Evolutionary conservation across 2,113 vertebrate genomes (phyloP), one percentile per base, ranked within the genome.

Genomic region (Lamprotornis superbus): DNA sequence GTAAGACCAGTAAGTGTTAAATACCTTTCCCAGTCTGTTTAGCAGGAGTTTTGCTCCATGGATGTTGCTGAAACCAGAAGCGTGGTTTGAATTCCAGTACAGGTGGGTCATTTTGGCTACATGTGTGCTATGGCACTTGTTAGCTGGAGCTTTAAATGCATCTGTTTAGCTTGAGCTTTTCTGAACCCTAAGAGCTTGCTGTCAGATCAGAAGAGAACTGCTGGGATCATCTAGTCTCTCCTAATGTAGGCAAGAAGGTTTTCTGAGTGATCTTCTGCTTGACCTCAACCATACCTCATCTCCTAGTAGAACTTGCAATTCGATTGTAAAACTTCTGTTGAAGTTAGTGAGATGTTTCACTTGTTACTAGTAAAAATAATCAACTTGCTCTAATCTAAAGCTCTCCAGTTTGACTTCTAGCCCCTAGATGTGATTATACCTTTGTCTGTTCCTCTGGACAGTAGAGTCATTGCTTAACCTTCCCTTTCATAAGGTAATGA

Each of bases 391-490:
- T 71, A 60, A 28, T 59, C 22, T 79, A 56, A 79, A 63, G 31
- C 52, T 85, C 15, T 37, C 23, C 52, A 65, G 24, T 63, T 89
- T 83, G 50, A 85, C 75, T 46, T 88, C 25, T 40, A 55, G 30
- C 57, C 27, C 57, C 19, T 64, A 47, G 52, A 71, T 79, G 33
- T 33, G 74, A 70, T 90, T 91, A 40, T 78, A 44, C 69, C 11
- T 94, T 88, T 94, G 82, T 85, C 74, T 76, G 8, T 85, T 85
- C 28, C 80, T 87, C 61, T 87, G 78, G 67, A 76, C 53, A 83
- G 46, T 4, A 4, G 85, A 91, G 67, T 93, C 27, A 61, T 90
- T 95, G 70, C 61, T 93, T 91, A 91, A 79, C 87, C 67, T 94
- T 91, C 44, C 37, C 31, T 93, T 91, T 88, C 46, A 24, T 30